Evolutionary conservation across 1,140 invertebrate species (phyloP), one percentile per base, ranked within the genome.

Genomic region (Zeugodacus cucurbitae): DNA sequence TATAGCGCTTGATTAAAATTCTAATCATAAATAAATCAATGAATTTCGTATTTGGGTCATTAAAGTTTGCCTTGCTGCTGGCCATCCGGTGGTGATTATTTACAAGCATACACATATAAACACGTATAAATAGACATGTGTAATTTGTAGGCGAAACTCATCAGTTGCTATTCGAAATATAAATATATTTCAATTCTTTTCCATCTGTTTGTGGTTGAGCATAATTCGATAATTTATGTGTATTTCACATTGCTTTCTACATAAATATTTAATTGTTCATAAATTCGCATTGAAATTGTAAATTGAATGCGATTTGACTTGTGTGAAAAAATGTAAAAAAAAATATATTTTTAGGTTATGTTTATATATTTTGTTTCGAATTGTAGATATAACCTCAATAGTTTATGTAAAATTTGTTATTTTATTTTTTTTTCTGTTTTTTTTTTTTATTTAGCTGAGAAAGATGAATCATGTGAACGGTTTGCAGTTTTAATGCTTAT

Each of bases 11-110:
- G 22, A 62, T 62, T 62, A 62, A 62, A 62, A n/a, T 62, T 70
- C 17, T 70, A 34, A 82, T 48, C 74, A 74, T 82, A 82, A 82
- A 82, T 78, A 78, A 70, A 82, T 82, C 74, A 82, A 82, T 82
- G 29, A 82, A 44, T 82, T 82, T 29, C 74, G 74, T 26, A 82
- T 48, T 44, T 82, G 7, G 74, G 74, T 82, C 74, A 82, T 82
- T 82, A 82, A 82, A 82, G 44, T 82, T 54, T 82, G 44, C 74
- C n/a, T 54, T 14, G n/a, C 44, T 26, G 74, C 10, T 17, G 17
- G 37, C 67, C 32, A 22, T 22, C 44, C 74, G 74, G 2, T 48
- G n/a, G 74, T 26, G 37, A 22, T 10, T 11, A 54, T n/a, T 48
- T 2, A 82, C 7, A 74, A 11, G 34, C 34, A 37, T 37, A 22